Evolutionary conservation across 2,797 vertebrate genomes (phyloP), one percentile per base, ranked within the genome.

Genomic region (Periparus ater): DNA sequence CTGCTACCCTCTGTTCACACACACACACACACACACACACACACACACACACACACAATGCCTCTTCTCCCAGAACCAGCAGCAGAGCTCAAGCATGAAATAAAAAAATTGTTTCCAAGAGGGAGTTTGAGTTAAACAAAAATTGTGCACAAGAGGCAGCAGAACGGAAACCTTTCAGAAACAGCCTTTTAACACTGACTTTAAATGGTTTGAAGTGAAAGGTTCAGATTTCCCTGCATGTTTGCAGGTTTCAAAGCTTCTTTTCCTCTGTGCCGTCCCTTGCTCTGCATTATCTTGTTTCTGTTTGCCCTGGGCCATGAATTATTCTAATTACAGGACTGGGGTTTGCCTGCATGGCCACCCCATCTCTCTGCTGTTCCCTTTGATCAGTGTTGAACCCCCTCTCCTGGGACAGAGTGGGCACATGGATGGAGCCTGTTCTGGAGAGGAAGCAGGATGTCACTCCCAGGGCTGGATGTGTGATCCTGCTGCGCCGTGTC

Each of bases 161-260:
- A 61, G 85, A 67, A 92, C 0, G 13, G 71, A 86, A 94, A 85
- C 53, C 62, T 48, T 84, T 66, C 83, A 68, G 73, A 90, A 95
- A 79, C 11, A 80, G 67, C 45, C 79, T 61, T 91, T 85, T 80
- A 95, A 78, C 80, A 53, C 17, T 3, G 3, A 50, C 38, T 71
- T 82, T 77, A 86, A 90, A 77, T 29, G 51, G 70, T 95, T 95
- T 94, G 85, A 90, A 93, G 81, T 63, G 66, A 84, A 66, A 50
- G 77, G 63, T 70, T 96, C 80, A 79, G 58, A 67, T 91, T 93
- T 89, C 51, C 73, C 65, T 47, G 60, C 68, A 73, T 70, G 55
- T 93, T 78, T 95, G 48, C 55, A 66, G 57, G 61, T 83, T 86
- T 93, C 89, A 91, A 91, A 96, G 83, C 25, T 16, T 60, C 74